These are phyloP conservation scores for Amiota communis DNA, from an alignment of 2,888 invertebrate species.

Conservation along the genomic window DNA sequence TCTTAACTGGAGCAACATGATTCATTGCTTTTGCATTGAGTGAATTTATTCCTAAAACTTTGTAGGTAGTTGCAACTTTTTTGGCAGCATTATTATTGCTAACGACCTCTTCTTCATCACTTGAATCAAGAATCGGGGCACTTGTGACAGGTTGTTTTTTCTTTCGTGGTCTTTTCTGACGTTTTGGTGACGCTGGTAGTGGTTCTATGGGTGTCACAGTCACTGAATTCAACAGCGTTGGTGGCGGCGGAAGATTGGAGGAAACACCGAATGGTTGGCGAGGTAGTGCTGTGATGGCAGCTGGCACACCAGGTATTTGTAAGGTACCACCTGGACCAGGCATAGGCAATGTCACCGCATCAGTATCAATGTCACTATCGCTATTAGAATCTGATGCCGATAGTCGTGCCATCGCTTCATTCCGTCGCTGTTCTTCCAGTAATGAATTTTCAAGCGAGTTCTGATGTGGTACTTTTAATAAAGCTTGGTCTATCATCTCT, in stretches of 20 bases:
- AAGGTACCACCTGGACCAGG: conserved; percentile 64
- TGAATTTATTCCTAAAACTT: background rate
- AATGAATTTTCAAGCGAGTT: conserved; percentile 54
- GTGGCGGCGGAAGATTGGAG: conserved; percentile 37
- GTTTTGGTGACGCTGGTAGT: conserved; percentile 58
- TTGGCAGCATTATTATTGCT: conserved; percentile 24
- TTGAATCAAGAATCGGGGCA: conserved; percentile 56
- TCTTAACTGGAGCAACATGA: conserved; percentile 37
- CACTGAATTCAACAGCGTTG: conserved; percentile 55
- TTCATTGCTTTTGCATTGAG: conserved; percentile 38
- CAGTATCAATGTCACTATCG: conserved; percentile 58
- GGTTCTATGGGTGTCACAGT: conserved; percentile 63
- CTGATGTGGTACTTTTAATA: conserved; percentile 49
- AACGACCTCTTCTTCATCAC: conserved; percentile 66
- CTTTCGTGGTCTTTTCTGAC: conserved; percentile 63
- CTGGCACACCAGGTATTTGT: conserved; percentile 67
- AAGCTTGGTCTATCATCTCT: conserved; percentile 54
- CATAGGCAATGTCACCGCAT: conserved; percentile 46
- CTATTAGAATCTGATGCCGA: conserved; percentile 50
- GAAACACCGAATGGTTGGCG: conserved; percentile 42
- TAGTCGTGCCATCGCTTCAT: conserved; percentile 38
- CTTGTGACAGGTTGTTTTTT: conserved; percentile 56
- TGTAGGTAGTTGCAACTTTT: conserved; percentile 23
- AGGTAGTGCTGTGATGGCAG: conserved; percentile 61
- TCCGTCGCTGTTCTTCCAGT: conserved; percentile 24